Base-by-base conservation (phyloP, 2,888 invertebrate species). In the Megamerina dolium region DNA sequence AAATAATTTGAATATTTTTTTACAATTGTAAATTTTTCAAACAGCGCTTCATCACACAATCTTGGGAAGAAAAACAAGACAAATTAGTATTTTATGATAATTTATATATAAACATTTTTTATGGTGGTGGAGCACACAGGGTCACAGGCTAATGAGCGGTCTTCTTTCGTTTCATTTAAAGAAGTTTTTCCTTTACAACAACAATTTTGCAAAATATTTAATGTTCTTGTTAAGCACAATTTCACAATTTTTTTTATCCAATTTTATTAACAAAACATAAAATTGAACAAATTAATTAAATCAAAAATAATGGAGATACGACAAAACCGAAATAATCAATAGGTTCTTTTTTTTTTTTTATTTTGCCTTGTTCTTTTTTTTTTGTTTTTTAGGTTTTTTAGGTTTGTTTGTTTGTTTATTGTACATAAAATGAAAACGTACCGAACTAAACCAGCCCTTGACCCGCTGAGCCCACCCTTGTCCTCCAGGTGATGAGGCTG, bases 391-490 rank as follows among this genome's bases (percentile, higher is more conserved):
- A n/a, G n/a, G n/a, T n/a, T n/a, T n/a, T n/a, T n/a, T n/a, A n/a
- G n/a, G n/a, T n/a, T 33, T 34, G 26, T 27, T 10, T 13, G 27
- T 27, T 12, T 34, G 21, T 8, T 6, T 20, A 35, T 26, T 29
- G 3, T 42, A 42, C n/a, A n/a, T n/a, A n/a, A n/a, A n/a, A n/a
- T n/a, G 51, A 48, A 74, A 75, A 80, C 80, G 75, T 80, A 81
- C 80, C 80, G 79, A 79, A 75, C 75, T 76, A 76, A 80, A 79
- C 80, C 80, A 81, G 75, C 78, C 77, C 73, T 79, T 79, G 77
- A 80, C 77, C 77, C 77, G 79, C 76, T 79, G 80, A 76, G 79
- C 77, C 81, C 83, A 78, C 80, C 82, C 75, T 69, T 77, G 78
- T 77, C 71, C 71, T 64, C 67, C 66, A 61, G 70, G 68, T 56